A percentile compares a stretch with the other conserved stretches of the same genome.
phyloP scores from a whole-genome alignment of 2,797 vertebrate species.

The Diglossa cyanea region DNA sequence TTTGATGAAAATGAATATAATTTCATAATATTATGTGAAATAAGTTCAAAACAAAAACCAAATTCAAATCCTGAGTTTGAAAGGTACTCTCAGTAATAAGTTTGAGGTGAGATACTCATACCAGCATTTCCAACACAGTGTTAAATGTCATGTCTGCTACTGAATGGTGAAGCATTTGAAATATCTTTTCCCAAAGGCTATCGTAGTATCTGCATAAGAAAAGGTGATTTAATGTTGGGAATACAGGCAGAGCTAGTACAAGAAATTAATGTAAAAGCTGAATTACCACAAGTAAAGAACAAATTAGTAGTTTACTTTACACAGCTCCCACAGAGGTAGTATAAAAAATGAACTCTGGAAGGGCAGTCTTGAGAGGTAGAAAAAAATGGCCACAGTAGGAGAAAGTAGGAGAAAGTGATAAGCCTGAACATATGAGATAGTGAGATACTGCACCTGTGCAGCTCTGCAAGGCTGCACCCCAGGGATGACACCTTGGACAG shows the following conservation, averaged over 20 bases:
- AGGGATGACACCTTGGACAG: rapidly evolving
- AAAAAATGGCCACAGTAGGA: not conserved
- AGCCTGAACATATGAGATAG: not conserved
- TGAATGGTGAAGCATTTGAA: not conserved
- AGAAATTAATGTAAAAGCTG: not conserved
- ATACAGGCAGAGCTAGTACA: not conserved
- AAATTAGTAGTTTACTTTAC: not conserved
- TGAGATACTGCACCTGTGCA: rapidly evolving
- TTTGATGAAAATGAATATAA: not conserved
- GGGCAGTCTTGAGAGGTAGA: not conserved
- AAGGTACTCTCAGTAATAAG: not conserved
- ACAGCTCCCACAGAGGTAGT: not conserved
- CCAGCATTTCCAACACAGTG: not conserved
- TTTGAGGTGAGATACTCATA: not conserved
- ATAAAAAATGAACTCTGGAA: not conserved
- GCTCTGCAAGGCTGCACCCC: not conserved
- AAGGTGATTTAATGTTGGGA: not conserved
- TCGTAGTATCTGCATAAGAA: not conserved
- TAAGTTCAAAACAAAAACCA: not conserved
- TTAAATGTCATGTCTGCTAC: not conserved
- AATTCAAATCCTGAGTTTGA: not conserved
- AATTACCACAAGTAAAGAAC: not conserved
- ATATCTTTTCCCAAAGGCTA: not conserved
- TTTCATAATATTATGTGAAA: not conserved
- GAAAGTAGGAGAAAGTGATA: not conserved